Conservation (phyloP, 2,113 vertebrate species). For the Machaerirhynchus nigripectus region DNA sequence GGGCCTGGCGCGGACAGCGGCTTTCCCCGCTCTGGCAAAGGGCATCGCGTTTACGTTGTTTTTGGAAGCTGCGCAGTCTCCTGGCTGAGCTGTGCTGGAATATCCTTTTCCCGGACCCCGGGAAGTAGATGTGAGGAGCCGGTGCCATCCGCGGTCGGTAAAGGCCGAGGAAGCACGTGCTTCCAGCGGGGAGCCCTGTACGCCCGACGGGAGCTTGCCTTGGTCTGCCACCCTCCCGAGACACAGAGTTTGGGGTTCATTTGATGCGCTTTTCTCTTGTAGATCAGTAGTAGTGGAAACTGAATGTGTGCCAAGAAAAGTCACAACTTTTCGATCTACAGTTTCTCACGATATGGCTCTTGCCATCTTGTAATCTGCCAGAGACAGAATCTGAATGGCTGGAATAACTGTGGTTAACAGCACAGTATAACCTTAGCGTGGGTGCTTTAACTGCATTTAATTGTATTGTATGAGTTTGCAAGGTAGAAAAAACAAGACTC, state of each 20-base stretch:
- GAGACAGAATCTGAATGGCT: not conserved
- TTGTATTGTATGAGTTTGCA: rapidly evolving
- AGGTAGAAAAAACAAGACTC: not conserved
- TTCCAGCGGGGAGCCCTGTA: not conserved
- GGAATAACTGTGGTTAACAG: too few species aligned
- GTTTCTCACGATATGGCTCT: not conserved
- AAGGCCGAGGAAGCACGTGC: not conserved
- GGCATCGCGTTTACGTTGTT: rapidly evolving
- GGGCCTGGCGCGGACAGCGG: not conserved
- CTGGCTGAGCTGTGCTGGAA: not conserved
- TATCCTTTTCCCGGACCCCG: not conserved
- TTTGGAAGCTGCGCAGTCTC: not conserved
- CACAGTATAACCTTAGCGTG: rapidly evolving
- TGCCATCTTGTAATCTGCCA: not conserved
- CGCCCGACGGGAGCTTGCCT: not conserved
- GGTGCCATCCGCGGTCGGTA: not conserved
- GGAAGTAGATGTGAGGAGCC: not conserved
- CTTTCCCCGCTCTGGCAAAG: not conserved
- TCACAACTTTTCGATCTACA: not conserved
- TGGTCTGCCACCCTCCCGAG: not conserved
- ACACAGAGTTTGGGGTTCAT: rapidly evolving
- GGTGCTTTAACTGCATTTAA: rapidly evolving
- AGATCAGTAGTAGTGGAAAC: not conserved
- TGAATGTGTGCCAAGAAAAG: not conserved
- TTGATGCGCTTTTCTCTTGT: not conserved